Conservation (phyloP, 2,113 vertebrate genomes). For the Piprites chloris region DNA sequence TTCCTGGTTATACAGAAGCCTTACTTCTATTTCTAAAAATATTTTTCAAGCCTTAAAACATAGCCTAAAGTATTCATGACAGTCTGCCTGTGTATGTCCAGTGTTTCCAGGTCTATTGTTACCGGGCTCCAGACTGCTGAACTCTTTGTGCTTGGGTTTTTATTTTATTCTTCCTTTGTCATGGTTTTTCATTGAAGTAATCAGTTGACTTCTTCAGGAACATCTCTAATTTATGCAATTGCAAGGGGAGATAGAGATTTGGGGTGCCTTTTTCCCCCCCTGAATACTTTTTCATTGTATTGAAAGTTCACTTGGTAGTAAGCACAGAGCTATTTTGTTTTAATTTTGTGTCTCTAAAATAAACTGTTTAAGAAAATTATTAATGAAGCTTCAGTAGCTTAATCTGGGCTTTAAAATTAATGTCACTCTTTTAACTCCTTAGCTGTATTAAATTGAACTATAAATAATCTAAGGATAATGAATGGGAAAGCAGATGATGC, state of each 20-base stretch:
- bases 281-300: not conserved
- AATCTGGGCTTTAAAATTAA: not conserved
- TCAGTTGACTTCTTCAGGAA: not conserved
- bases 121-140: not conserved
- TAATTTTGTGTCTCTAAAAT: not conserved
- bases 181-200: not conserved
- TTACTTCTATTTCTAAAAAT: not conserved
- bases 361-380: not conserved
- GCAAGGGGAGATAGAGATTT: not conserved
- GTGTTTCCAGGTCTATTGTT: not conserved
- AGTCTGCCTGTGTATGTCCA: not conserved
- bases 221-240: not conserved
- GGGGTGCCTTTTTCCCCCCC: accelerated
- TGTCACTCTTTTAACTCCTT: not conserved
- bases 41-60: not conserved
- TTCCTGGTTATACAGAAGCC: not conserved
- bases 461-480: not conserved
- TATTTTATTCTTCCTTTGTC: not conserved
- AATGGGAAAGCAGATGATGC: not conserved
- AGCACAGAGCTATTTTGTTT: not conserved
- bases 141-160: not conserved
- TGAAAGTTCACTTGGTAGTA: not conserved
- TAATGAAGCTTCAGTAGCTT: not conserved
- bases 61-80: not conserved
- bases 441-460: not conserved